These are phyloP conservation scores for Oreochromis tanganicae DNA, from an alignment of 2,113 vertebrate species.

Conservation along the genomic window DNA sequence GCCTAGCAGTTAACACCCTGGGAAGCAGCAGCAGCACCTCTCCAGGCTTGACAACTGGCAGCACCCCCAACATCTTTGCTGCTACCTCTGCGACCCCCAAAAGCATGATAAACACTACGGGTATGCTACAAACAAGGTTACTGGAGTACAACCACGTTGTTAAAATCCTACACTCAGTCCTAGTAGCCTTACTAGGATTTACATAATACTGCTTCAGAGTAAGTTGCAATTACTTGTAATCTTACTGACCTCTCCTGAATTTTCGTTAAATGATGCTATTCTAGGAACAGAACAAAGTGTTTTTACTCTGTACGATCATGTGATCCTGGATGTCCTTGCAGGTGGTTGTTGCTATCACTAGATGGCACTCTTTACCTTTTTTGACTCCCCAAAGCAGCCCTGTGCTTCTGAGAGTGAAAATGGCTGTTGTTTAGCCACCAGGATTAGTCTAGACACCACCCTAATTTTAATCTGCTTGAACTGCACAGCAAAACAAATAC, in stretches of 20 bases:
- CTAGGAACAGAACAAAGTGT: neutral
- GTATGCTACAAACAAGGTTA: slow-evolving; percentile 31
- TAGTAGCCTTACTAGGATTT: neutral
- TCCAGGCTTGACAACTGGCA: slow-evolving; percentile 76
- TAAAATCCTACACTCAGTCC: neutral
- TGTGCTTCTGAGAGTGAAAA: neutral
- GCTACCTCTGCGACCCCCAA: slow-evolving; percentile 86
- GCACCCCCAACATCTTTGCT: slow-evolving; percentile 88
- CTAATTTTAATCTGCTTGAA: neutral
- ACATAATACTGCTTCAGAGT: neutral
- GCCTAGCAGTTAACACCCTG: slow-evolving; percentile 82
- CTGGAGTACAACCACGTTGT: neutral
- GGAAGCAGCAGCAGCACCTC: slow-evolving; percentile 72
- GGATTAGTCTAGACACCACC: neutral
- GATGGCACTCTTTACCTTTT: slow-evolving; percentile 63
- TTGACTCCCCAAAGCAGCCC: neutral
- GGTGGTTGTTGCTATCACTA: slow-evolving; percentile 41
- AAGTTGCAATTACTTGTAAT: neutral
- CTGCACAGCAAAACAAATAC: neutral
- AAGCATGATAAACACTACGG: slow-evolving; percentile 93
- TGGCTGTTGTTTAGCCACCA: neutral
- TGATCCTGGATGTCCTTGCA: neutral
- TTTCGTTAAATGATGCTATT: neutral
- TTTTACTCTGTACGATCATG: neutral
- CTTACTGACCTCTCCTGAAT: neutral